Evolutionary conservation across 1,140 invertebrate species (phyloP).

Genomic region (Bactericera cockerelli): DNA sequence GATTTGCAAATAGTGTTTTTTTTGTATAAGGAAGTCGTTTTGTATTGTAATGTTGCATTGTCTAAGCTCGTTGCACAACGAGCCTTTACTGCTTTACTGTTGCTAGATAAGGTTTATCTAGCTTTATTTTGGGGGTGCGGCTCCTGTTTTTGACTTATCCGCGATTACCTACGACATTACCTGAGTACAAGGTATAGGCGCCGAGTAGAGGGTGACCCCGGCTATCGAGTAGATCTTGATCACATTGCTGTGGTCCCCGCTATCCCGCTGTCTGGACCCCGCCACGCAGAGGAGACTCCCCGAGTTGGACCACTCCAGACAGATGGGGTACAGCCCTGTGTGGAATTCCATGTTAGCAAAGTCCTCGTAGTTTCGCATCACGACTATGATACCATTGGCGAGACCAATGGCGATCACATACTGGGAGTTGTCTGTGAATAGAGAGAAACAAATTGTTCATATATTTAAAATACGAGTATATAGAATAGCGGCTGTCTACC

Average conservation of each 20-base stretch:
- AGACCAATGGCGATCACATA: constrained; percentile 78
- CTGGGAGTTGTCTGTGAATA: constrained; percentile 38
- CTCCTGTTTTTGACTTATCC: too few relatives aligned
- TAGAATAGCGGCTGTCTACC: too few relatives aligned
- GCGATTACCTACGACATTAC: constrained; percentile 31
- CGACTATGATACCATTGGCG: constrained; percentile 70
- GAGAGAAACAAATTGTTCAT: too few relatives aligned
- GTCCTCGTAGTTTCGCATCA: constrained; percentile 84
- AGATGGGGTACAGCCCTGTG: constrained; percentile 60
- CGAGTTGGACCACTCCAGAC: constrained; percentile 93
- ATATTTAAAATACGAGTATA: too few relatives aligned
- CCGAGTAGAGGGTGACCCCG: constrained; percentile 54
- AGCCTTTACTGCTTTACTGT: too few relatives aligned
- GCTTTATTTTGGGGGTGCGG: too few relatives aligned
- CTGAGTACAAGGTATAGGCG: constrained; percentile 55
- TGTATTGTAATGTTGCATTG: too few relatives aligned
- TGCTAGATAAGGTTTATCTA: too few relatives aligned
- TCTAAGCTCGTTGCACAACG: too few relatives aligned
- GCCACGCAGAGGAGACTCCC: constrained; percentile 81
- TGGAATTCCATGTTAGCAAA: constrained; percentile 69
- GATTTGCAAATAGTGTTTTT: too few relatives aligned
- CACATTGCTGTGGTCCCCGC: constrained; percentile 44
- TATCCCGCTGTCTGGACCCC: constrained; percentile 42
- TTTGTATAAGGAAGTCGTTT: too few relatives aligned
- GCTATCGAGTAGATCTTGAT: constrained; percentile 65